Evolutionary conservation across 2,113 vertebrate species (phyloP), one percentile per base, ranked within the genome.

Genomic region (Gymnarchus niloticus): DNA sequence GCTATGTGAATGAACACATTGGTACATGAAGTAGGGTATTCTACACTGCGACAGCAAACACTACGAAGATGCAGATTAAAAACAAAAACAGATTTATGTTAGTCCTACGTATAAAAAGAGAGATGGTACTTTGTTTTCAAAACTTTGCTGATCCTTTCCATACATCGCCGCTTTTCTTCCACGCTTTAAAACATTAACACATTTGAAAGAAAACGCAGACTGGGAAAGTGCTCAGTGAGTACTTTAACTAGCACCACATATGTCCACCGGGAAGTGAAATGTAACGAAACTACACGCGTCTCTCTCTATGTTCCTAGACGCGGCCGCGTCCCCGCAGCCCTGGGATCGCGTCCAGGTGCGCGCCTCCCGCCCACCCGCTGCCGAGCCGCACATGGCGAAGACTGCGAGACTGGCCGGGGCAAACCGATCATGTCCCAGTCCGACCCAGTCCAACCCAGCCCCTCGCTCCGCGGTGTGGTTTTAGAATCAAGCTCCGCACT

Each of bases 381-480:
- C 49, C 78, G 78, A 87, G 85, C 81, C 57, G 87, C 78, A 86
- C 89, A 87, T 85, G 85, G 84, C 87, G 83, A 61, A 84, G 77
- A 87, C 80, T 88, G 88, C 87, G 89, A 44, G 76, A 65, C 52
- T 3, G 73, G 8, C 41, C 8, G 2, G 73, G 44, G 28, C 17
- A 23, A 12, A 54, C 6, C 52, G 52, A 14, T 5, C 52, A 6
- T 33, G 41, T 23, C 37, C 44, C 21, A 1, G 17, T 41, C 44
- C 21, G 1, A n/a, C 17, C 17, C 73, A 14, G 21, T 44, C 46
- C 73, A 4, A 19, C 48, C 46, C 84, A 77, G 80, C 56, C 10
- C 87, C 81, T 51, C 5, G 87, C 73, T 56, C 0, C 81, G 25
- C 80, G 56, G 87, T 93, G 94, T 87, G 94, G 92, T 93, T 93